A percentile compares a stretch with the other conserved stretches of the same genome.
Conservation (phyloP, 1,140 invertebrate species). For the Bombus fervidus region DNA sequence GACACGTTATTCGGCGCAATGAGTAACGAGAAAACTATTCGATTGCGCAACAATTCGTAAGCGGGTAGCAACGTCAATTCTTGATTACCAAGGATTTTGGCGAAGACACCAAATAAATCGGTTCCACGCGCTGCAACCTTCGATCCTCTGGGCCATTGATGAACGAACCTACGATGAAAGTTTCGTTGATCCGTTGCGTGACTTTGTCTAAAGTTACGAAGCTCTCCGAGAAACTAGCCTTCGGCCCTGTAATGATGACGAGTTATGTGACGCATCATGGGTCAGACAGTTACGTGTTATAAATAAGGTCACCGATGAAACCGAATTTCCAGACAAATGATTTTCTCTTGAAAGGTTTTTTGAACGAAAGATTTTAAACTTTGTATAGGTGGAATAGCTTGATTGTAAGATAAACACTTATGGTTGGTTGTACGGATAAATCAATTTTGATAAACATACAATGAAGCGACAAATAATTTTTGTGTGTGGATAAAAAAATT, state of each 20-base stretch:
- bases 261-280: slow-evolving; percentile 8
- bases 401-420: too few relatives aligned
- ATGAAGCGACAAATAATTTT: too few relatives aligned
- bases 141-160: slow-evolving; percentile 11
- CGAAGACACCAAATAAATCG: slow-evolving; percentile 66
- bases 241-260: slow-evolving; percentile 7
- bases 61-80: slow-evolving; percentile 39
- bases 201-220: background rate
- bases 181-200: slow-evolving; percentile 22
- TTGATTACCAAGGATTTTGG: slow-evolving; percentile 66
- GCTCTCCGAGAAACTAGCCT: background rate
- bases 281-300: too few relatives aligned
- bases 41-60: slow-evolving; percentile 57
- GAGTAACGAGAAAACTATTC: slow-evolving; percentile 67
- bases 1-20: slow-evolving; percentile 35
- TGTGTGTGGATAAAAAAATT: too few relatives aligned
- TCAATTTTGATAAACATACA: too few relatives aligned
- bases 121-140: slow-evolving; percentile 52
- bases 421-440: too few relatives aligned
- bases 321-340: background rate
- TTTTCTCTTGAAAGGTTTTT: too few relatives aligned
- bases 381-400: too few relatives aligned
- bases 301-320: background rate
- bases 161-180: slow-evolving; percentile 33
- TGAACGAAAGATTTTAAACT: too few relatives aligned